Conservation (phyloP, 2,113 vertebrate genomes). For the Callorhinus ursinus region DNA sequence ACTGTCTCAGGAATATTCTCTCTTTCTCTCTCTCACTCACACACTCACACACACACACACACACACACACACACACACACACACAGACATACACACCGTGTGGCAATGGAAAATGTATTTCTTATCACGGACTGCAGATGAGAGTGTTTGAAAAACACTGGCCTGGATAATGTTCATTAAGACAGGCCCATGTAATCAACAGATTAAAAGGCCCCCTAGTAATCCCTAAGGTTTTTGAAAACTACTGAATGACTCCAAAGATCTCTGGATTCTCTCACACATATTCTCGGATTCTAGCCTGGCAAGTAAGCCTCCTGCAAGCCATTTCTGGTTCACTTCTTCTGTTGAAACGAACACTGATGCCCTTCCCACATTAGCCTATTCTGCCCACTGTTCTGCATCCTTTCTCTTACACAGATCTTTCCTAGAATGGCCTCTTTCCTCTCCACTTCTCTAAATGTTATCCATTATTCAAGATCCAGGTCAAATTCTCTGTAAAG, state of each 20-base stretch:
- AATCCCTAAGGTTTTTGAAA: constrained; percentile 8
- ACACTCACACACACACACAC: not conserved
- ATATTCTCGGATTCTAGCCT: not conserved
- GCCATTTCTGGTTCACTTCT: not conserved
- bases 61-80: not conserved
- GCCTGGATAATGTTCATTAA: constrained; percentile 32
- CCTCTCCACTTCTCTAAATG: not conserved
- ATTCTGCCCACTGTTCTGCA: not conserved
- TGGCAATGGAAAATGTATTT: not conserved
- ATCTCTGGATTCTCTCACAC: not conserved
- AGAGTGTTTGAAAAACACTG: constrained; percentile 34
- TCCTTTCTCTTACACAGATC: not conserved
- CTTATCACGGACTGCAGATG: not conserved
- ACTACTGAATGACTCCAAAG: not conserved
- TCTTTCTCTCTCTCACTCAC: not conserved
- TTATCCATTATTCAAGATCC: constrained; percentile 20
- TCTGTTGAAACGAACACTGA: not conserved
- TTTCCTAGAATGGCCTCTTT: not conserved
- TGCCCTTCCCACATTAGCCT: not conserved
- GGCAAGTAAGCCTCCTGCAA: not conserved
- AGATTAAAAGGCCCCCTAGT: not conserved
- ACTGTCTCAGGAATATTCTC: not conserved
- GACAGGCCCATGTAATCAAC: not conserved
- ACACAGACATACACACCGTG: not conserved
- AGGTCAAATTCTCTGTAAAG: constrained; percentile 56